Conservation (phyloP, 2,113 vertebrate species). For the Tylochromis polylepis region DNA sequence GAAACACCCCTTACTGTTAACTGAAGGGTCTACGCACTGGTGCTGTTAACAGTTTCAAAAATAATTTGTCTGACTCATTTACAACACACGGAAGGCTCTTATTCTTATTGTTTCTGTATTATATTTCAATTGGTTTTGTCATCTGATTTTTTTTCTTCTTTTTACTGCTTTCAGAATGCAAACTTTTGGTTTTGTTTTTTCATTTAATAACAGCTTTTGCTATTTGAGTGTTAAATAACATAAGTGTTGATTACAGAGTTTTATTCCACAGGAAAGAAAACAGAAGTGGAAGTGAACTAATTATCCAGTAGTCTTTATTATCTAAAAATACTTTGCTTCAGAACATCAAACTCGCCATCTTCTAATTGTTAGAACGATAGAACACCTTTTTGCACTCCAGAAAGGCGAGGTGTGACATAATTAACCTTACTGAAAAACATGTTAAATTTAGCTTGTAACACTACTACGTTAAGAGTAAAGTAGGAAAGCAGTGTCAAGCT, state of each 20-base stretch:
- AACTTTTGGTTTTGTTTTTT: rapidly evolving
- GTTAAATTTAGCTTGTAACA: neutral
- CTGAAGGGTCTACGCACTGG: neutral
- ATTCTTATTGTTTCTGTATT: neutral
- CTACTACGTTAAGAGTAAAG: neutral
- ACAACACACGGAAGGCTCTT: neutral
- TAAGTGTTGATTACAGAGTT: neutral
- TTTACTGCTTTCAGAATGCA: neutral
- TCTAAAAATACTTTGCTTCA: neutral
- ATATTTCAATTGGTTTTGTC: neutral
- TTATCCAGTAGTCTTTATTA: neutral
- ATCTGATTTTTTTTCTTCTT: neutral
- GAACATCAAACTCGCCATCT: neutral
- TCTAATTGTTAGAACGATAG: neutral
- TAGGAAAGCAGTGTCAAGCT: neutral
- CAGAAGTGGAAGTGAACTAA: neutral
- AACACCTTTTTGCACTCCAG: neutral
- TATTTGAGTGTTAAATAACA: neutral
- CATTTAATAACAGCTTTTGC: neutral
- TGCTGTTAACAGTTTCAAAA: neutral
- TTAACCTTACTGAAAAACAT: neutral
- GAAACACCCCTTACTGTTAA: neutral
- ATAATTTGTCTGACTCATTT: neutral
- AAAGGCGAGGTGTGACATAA: neutral
- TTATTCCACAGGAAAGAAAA: neutral